Percentiles rank a stretch among this genome's conserved stretches.
Evolutionary conservation across 2,888 invertebrate species (phyloP).

Genomic region (Aphrophora alni): DNA sequence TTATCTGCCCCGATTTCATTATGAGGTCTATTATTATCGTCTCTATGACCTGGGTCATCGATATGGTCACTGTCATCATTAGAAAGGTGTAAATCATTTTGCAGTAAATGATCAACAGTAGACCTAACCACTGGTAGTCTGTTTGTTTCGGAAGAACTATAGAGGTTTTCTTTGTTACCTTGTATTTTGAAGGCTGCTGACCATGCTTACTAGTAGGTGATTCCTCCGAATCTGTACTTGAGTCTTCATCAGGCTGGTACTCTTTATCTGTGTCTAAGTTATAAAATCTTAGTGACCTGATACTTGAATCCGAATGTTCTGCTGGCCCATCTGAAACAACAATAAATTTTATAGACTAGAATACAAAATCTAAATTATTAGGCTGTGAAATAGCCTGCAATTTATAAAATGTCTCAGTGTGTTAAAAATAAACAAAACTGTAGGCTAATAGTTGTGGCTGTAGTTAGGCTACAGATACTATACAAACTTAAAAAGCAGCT

Average conservation of each 20-base stretch:
- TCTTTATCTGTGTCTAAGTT: too few species aligned
- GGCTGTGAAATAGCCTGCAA: conserved; percentile 6
- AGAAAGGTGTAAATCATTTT: neutral
- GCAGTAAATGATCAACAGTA: neutral
- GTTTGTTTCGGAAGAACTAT: neutral
- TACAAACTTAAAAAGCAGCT: too few species aligned
- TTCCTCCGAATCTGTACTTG: conserved; percentile 16
- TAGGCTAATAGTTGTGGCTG: too few species aligned
- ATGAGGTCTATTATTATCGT: conserved; percentile 6
- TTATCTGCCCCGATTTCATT: neutral
- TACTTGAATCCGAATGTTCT: conserved; percentile 8
- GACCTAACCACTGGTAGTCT: neutral
- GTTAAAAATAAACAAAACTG: too few species aligned
- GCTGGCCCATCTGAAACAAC: conserved; percentile 11
- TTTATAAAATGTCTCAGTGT: too few species aligned
- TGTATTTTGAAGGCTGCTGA: conserved; percentile 13
- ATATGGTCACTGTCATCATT: neutral
- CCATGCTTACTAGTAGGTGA: neutral
- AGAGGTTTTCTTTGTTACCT: conserved; percentile 15
- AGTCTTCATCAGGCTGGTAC: conserved; percentile 11
- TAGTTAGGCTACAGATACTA: too few species aligned
- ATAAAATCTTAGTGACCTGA: neutral
- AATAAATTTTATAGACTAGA: neutral
- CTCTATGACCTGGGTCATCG: neutral
- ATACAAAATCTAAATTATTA: neutral